phyloP scores from a whole-genome alignment of 1,140 invertebrate genomes.

The Pseudomyrmex flavicornis region DNA sequence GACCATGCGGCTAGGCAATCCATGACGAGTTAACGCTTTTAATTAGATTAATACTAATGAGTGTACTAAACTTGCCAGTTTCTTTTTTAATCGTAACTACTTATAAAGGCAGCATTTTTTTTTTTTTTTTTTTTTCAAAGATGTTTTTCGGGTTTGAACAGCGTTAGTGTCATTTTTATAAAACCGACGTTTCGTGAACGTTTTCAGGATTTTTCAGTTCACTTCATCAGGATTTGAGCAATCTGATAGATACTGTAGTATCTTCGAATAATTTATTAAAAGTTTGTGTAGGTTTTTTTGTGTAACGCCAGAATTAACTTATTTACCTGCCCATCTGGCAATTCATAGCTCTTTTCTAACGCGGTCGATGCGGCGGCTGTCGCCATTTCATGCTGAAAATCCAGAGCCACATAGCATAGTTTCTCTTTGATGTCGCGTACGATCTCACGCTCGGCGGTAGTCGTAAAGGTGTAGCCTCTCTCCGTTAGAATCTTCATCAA shows the following conservation, averaged over 20 bases:
- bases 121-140: no score
- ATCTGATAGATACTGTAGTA: no score
- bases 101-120: no score
- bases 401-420: conserved; percentile 93
- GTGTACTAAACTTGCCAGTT: neutral
- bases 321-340: conserved; percentile 94
- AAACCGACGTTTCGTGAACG: no score
- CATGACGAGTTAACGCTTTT: conserved; percentile 45
- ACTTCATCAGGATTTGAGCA: no score
- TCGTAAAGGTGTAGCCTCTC: conserved; percentile 90
- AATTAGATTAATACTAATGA: conserved; percentile 46
- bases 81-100: no score
- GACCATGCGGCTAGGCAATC: conserved; percentile 38
- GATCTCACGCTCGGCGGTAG: conserved; percentile 92
- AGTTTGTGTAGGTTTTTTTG: no score
- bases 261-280: no score
- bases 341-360: conserved; percentile 94
- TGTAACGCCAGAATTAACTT: neutral
- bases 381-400: conserved; percentile 95
- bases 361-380: conserved; percentile 93
- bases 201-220: no score
- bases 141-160: no score
- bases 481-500: conserved; percentile 96
- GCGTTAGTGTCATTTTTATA: no score
- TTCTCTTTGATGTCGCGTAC: conserved; percentile 95